Percentiles rank a stretch among this genome's conserved stretches.
Conservation (phyloP, 2,888 invertebrate species). For the Chloroclystis v-ata region DNA sequence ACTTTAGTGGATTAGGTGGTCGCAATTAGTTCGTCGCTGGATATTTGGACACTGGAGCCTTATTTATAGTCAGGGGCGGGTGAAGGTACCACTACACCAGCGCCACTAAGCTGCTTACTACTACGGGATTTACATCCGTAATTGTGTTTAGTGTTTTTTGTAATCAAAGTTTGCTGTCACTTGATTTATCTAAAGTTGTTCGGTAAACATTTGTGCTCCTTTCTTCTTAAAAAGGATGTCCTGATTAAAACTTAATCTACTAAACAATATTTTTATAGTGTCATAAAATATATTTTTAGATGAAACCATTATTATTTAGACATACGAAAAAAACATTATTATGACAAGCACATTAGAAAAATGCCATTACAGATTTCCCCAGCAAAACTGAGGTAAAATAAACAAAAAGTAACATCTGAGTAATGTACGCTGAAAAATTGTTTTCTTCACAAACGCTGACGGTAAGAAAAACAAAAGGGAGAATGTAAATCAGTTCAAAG, state of each 20-base stretch:
- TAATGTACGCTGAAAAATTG: conserved; percentile 12
- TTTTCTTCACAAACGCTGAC: conserved; percentile 21
- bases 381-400: conserved; percentile 1
- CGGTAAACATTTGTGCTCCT: too few relatives aligned
- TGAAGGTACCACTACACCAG: conserved; percentile 41
- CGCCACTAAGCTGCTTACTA: conserved; percentile 47
- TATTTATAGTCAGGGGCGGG: conserved; percentile 53
- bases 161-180: conserved; percentile 2
- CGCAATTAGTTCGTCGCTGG: conserved; percentile 58
- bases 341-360: too few relatives aligned
- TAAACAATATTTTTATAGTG: too few relatives aligned
- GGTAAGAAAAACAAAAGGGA: conserved; percentile 32
- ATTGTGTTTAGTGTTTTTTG: conserved; percentile 22
- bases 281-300: too few relatives aligned
- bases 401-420: conserved; percentile 3
- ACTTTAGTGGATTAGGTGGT: conserved; percentile 61
- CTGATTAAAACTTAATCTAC: too few relatives aligned
- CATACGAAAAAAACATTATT: too few relatives aligned
- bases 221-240: too few relatives aligned
- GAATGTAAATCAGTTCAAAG: conserved; percentile 60
- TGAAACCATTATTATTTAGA: too few relatives aligned
- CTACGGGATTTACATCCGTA: conserved; percentile 37
- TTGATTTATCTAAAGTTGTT: too few relatives aligned
- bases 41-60: conserved; percentile 52
- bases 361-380: conserved; percentile 1